Evolutionary conservation across 2,797 vertebrate species (phyloP), one percentile per base, ranked within the genome.

Genomic region (Alca torda): DNA sequence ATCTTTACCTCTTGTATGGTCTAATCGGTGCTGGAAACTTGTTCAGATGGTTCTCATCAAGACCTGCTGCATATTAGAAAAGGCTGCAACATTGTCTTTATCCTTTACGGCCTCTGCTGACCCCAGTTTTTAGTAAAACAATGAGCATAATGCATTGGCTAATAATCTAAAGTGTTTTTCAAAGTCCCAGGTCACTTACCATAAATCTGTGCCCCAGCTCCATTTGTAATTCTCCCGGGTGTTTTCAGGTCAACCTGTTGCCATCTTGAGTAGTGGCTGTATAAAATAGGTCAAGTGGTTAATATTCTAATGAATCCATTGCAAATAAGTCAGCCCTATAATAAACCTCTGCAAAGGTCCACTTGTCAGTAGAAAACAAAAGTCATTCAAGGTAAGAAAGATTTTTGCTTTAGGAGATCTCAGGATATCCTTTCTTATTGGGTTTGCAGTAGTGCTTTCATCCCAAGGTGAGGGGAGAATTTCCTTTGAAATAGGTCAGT

Each of bases 301-400:
- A 92, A 95, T 94, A 85, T 78, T 80, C 75, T 73, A 83, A 93
- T 70, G 28, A 93, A 91, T 56, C n/a, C 35, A 50, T 48, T 91
- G 70, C n/a, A 92, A 85, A 87, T 86, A 80, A 84, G 10, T 93
- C 56, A 92, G 39, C 12, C 64, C 46, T 82, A 37, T 69, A 91
- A 94, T 24, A 92, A 92, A 79, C 15, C 20, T 87, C 77, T 94
- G 53, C 53, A 82, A 81, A 89, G n/a, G 25, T 41, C 45, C 31
- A 37, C 17, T 87, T 88, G 20, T 70, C 65, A 84, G 61, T 75
- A 83, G 10, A 82, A 94, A 93, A 56, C 33, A 80, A 93, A 59
- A 74, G 16, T 6, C 56, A 60, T 63, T 56, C 23, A 90, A 74
- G 11, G 19, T 48, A 88, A 82, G 41, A 59, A 86, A 59, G 33